Evolutionary conservation across 1,140 invertebrate genomes (phyloP).

Genomic region (Drosophila mojavensis): DNA sequence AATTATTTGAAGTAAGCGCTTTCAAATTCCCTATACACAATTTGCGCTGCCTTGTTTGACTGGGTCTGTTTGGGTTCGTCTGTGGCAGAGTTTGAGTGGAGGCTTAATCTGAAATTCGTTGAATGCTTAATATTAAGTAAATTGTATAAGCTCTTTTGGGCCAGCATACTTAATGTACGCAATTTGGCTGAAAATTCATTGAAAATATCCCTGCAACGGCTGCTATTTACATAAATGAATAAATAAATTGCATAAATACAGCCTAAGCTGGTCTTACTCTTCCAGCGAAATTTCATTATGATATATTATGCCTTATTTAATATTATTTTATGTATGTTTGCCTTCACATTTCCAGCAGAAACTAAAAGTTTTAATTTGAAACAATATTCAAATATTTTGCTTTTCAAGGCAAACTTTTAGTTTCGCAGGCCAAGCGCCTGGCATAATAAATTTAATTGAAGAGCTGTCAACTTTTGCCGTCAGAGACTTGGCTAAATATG

Average conservation of each 20-base stretch:
- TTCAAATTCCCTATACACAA: constrained; percentile 4
- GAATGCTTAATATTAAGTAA: constrained; percentile 25
- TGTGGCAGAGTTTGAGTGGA: neutral
- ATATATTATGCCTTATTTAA: too few species aligned
- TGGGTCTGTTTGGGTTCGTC: neutral
- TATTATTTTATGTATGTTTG: too few species aligned
- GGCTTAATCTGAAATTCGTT: constrained; percentile 7
- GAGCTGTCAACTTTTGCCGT: neutral
- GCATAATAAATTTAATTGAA: neutral
- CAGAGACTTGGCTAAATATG: constrained; percentile 25
- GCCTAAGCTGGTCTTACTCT: neutral
- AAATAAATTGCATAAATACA: neutral
- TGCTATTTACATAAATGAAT: constrained; percentile 6
- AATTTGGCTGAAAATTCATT: neutral
- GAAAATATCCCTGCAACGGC: neutral
- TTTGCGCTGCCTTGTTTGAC: neutral
- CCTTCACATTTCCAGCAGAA: too few species aligned
- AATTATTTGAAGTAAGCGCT: constrained; percentile 19
- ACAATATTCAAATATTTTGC: neutral
- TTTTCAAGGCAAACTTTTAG: neutral
- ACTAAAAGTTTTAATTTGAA: neutral
- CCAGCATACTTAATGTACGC: neutral
- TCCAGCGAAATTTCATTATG: neutral
- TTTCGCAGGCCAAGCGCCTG: neutral
- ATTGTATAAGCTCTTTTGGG: constrained; percentile 12